Base-by-base conservation (phyloP, 2,797 vertebrate species). In the Channa striata region DNA sequence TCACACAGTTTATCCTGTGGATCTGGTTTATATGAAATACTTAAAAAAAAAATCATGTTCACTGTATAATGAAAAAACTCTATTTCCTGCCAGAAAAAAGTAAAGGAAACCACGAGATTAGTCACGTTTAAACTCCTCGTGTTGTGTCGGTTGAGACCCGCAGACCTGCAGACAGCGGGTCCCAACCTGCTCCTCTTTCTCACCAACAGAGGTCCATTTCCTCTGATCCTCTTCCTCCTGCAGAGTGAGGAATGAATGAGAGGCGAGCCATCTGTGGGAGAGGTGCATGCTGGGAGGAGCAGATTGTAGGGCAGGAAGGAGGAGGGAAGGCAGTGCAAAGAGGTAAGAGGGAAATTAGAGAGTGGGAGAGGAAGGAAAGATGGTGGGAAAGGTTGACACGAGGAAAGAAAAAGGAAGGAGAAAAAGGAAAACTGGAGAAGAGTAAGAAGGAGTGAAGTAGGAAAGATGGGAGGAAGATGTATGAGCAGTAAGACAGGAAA, bases 251-350 rank as follows among this genome's bases (percentile, higher is more conserved):
- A 65, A 75, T 44, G 59, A 43, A 59, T 7, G 1, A 58, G 34
- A 34, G 76, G 52, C 59, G 59, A 33, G 64, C 77, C 84, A 84
- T 87, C 78, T 83, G 84, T 82, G 78, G 68, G 50, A 66, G 70
- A 72, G 61, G 63, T 78, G 78, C 81, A 82, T 80, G 77, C 82
- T 80, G 78, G 78, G 67, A 59, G 68, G 37, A 74, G 64, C 79
- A 82, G 80, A 77, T 64, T 78, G 78, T 17, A 44, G 37, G 10
- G 42, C 52, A 43, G 62, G 49, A 49, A 4, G 52, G 34, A 19
- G n/a, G 34, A 40, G 10, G 20, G 23, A 16, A 9, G 37, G 21
- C 11, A 19, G 20, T 19, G 34, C 11, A 48, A 14, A 2, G 48
- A 17, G 5, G 8, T 43, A 10, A 10, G 11, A 43, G 30, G 54